A percentile compares a stretch with the other conserved stretches of the same genome.
Conservation (phyloP, 1,140 invertebrate species). For the Daktulosphaira vitifoliae region DNA sequence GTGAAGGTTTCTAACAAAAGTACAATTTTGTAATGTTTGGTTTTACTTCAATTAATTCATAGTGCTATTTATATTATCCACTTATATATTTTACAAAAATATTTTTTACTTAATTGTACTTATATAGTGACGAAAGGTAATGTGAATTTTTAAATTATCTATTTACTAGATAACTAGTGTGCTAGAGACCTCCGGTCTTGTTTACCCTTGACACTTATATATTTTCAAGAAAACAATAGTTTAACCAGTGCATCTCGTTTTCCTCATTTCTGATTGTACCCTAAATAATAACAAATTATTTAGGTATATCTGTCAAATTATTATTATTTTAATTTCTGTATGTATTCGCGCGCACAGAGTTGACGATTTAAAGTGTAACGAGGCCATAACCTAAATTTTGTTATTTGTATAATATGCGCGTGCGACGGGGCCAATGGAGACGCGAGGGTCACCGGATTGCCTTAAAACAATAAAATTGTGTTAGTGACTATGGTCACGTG, state of each 20-base stretch:
- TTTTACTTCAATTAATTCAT: no score
- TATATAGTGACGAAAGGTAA: no score
- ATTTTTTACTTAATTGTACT: no score
- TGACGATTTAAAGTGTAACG: conserved; percentile 30
- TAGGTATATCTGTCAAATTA: no score
- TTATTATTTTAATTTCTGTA: background rate
- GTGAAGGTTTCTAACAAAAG: no score
- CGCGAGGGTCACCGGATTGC: conserved; percentile 21
- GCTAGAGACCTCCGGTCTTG: background rate
- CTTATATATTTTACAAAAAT: no score
- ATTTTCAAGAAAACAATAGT: conserved; percentile 1
- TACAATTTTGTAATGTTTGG: no score
- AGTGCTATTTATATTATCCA: no score
- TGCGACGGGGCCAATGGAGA: background rate
- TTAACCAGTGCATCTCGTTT: conserved; percentile 1
- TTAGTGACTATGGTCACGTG: background rate
- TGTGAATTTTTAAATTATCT: no score
- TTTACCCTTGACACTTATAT: conserved; percentile 20
- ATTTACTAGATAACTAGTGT: conserved; percentile 5
- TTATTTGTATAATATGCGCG: conserved; percentile 27
- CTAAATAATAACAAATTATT: no score
- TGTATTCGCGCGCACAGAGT: background rate
- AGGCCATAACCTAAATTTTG: conserved; percentile 30
- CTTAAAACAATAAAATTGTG: conserved; percentile 10
- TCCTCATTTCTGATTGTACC: no score